phyloP scores from a whole-genome alignment of 2,888 invertebrate genomes.

The Campoletis raptor region DNA sequence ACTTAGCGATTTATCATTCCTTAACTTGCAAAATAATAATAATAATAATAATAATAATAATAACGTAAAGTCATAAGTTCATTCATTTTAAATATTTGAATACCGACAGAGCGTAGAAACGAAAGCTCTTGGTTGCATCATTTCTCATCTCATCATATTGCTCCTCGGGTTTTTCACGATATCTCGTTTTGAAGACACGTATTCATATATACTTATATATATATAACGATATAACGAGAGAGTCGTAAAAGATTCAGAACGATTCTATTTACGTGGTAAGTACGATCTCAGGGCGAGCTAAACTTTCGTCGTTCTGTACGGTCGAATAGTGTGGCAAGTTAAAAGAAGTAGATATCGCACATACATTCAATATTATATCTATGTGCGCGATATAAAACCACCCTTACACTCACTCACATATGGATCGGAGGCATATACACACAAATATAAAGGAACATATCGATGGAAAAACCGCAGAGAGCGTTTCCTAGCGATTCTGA shows the following conservation, averaged over 20 bases:
- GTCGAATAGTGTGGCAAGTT: slow-evolving; percentile 48
- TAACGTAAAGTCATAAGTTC: neutral
- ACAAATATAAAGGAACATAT: slow-evolving; percentile 6
- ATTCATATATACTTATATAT: neutral
- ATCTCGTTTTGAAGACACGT: slow-evolving; percentile 29
- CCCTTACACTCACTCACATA: neutral
- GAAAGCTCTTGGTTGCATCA: slow-evolving; percentile 53
- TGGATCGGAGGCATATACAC: neutral
- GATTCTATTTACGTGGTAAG: slow-evolving; percentile 69
- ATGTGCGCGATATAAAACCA: neutral
- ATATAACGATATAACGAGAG: slow-evolving; percentile 53
- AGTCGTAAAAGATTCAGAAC: slow-evolving; percentile 69
- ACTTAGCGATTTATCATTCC: neutral
- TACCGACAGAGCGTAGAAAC: slow-evolving; percentile 26
- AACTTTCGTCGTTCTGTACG: slow-evolving; percentile 57
- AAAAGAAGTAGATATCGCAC: slow-evolving; percentile 60
- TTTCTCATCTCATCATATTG: slow-evolving; percentile 40
- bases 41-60: neutral
- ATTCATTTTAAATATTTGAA: neutral
- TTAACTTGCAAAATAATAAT: neutral
- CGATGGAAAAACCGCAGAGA: slow-evolving; percentile 53
- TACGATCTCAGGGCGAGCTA: slow-evolving; percentile 55
- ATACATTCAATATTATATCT: slow-evolving; percentile 5
- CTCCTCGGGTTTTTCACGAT: slow-evolving; percentile 27
- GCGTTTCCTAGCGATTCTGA: slow-evolving; percentile 57